Base-by-base conservation (phyloP, 2,888 invertebrate species). In the Oegoconia quadripuncta region DNA sequence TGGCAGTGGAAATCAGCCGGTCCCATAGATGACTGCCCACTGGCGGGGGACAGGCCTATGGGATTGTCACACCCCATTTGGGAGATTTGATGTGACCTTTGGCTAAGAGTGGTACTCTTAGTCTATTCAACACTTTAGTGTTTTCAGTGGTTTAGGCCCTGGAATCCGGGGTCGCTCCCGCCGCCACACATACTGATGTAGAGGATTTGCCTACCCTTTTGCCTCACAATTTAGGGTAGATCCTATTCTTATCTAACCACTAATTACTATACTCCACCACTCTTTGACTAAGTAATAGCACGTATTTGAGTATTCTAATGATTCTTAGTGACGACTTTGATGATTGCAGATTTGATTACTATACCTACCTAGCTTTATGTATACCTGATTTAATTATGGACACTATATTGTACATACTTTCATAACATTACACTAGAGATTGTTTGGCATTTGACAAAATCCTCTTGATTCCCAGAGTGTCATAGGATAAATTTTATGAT, bases 191-290 rank as follows among this genome's bases (percentile, higher is more conserved):
- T 17, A 34, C 33, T 28, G 33, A 4, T 31, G 38, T 38, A 38
- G 32, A 26, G 38, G 3, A 27, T 38, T 38, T 38, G 38, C 27
- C 20, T 22, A 26, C 18, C 23, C 6, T 25, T 32, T 38, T 32
- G 25, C 5, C 18, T 29, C 18, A 4, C 8, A 12, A 9, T 22
- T 36, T 29, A 4, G 13, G 18, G 8, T 20, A 20, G 20, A 6
- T 20, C 20, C 7, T 20, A 20, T 20, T 4, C 20, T 20, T 4
- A 20, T 20, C 7, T 20, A 20, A 7, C 20, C 20, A 25, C 3
- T 9, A 9, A n/a, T n/a, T n/a, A n/a, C n/a, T n/a, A n/a, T n/a
- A n/a, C n/a, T n/a, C n/a, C n/a, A n/a, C n/a, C n/a, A n/a, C n/a
- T n/a, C n/a, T n/a, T n/a, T n/a, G n/a, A n/a, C n/a, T n/a, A n/a